Evolutionary conservation across 2,113 vertebrate species (phyloP).

Genomic region (Crocuta crocuta): DNA sequence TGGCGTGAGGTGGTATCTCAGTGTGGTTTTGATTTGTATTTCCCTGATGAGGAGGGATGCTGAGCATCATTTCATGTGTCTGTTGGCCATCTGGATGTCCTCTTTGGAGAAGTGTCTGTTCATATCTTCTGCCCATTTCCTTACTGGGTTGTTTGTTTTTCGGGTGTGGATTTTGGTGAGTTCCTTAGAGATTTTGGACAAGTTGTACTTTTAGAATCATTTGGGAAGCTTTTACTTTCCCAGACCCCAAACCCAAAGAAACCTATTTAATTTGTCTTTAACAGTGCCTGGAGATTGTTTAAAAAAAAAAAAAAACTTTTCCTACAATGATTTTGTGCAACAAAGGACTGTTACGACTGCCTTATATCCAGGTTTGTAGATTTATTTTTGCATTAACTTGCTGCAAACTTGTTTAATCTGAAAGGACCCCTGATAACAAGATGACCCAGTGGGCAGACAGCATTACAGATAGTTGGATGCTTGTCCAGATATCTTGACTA

Average conservation of each 20-base stretch:
- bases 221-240: background rate
- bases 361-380: background rate
- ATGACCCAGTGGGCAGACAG: background rate
- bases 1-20: too few species aligned
- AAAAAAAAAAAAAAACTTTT: background rate
- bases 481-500: conserved; percentile 45
- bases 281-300: background rate
- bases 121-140: too few species aligned
- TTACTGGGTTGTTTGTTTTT: too few species aligned
- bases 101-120: too few species aligned
- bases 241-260: background rate
- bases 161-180: too few species aligned
- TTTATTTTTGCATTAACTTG: conserved; percentile 38
- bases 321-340: background rate
- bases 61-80: too few species aligned
- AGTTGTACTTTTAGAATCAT: background rate
- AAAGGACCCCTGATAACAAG: conserved; percentile 1
- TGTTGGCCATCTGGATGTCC: too few species aligned
- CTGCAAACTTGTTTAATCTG: conserved; percentile 30
- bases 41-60: too few species aligned
- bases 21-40: too few species aligned
- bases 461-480: background rate
- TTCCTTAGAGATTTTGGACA: too few species aligned
- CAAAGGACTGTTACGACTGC: background rate
- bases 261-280: background rate